Percentiles rank a stretch among this genome's conserved stretches.
Evolutionary conservation across 2,113 vertebrate genomes (phyloP).

Genomic region (Caretta caretta): DNA sequence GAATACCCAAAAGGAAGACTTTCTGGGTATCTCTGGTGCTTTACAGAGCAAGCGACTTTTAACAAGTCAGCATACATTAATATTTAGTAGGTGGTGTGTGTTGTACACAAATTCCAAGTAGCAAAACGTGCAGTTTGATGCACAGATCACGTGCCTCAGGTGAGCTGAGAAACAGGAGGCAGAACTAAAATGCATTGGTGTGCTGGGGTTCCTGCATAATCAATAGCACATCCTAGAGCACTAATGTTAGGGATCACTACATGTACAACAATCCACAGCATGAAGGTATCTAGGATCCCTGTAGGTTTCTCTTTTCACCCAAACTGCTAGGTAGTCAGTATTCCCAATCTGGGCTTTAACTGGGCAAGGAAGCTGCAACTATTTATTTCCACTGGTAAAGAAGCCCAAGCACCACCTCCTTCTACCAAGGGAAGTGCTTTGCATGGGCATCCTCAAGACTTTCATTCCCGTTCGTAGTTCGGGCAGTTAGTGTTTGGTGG

Average conservation of each 20-base stretch:
- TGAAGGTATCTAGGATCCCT: not conserved
- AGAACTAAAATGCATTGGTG: not conserved
- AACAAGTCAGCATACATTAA: not conserved
- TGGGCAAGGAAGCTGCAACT: not conserved
- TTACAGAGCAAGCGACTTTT: not conserved
- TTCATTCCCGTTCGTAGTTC: not conserved
- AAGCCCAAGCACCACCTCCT: not conserved
- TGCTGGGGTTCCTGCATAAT: not conserved
- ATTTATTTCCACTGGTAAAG: not conserved
- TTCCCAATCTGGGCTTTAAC: not conserved
- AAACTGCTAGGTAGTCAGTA: not conserved
- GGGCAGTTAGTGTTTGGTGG: not conserved
- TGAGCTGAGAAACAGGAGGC: not conserved
- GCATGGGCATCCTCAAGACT: not conserved
- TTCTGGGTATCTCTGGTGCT: not conserved
- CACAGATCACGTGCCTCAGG: not conserved
- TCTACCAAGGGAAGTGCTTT: not conserved
- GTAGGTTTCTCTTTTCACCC: not conserved
- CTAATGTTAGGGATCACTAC: not conserved
- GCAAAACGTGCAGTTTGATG: not conserved
- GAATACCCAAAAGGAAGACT: not conserved
- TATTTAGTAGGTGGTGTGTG: not conserved
- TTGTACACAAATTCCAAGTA: not conserved
- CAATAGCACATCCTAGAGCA: no score
- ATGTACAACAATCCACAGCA: rapidly evolving